Base-by-base conservation (phyloP, 2,888 invertebrate species). In the Phlogophora meticulosa region DNA sequence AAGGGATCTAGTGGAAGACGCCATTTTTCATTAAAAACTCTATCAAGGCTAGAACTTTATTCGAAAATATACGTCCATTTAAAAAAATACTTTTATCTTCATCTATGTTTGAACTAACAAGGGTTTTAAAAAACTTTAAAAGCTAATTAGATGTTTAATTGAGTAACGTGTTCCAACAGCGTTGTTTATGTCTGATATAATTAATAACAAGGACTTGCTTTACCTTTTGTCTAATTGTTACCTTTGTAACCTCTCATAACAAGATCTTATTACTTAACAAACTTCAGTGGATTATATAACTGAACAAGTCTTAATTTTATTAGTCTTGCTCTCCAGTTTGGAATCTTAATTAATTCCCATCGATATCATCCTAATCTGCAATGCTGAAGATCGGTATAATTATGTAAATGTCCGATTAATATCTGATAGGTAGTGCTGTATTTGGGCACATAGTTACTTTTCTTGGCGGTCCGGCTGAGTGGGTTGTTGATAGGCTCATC, bases 21-120 rank as follows among this genome's bases (percentile, higher is more conserved):
- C 82, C 85, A 86, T 87, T 89, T 88, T 87, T 90, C 87, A 90
- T 88, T 88, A 85, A 85, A 88, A 85, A 80, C 79, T 85, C 84
- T 81, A 81, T 83, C 82, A 80, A 80, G 46, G 67, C 68, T 71
- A 66, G 57, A 74, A 81, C 81, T 82, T 86, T 82, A 83, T 80
- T 81, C 75, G 74, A 81, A 85, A 83, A 80, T 82, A 81, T 61
- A 49, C 34, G 32, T 45, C 28, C 7, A 36, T 59, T 63, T 0
- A 4, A 17, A 22, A 52, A 45, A 38, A 24, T 22, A 10, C n/a
- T 28, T 49, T 52, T 24, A 24, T 32, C 13, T 32, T 46, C 15
- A 42, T 56, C 36, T 24, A 42, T 76, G n/a, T 78, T 20, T 43
- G 53, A 36, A 36, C 28, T 53, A 55, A 51, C 52, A 63, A 66